Base-by-base conservation (phyloP, 2,797 vertebrate species). In the Avahi laniger region DNA sequence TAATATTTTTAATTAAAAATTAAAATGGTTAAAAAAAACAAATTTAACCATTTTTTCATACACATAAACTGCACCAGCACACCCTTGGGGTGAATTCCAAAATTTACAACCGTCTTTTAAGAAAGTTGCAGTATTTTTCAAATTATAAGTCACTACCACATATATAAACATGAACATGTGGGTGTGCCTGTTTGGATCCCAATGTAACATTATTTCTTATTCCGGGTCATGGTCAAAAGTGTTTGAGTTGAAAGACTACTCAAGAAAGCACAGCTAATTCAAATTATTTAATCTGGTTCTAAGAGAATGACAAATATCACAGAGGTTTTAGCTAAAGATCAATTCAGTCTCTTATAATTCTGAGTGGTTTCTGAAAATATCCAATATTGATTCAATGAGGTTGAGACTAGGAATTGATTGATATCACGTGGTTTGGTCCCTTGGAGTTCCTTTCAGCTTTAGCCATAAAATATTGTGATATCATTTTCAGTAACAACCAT, bases 311-410 rank as follows among this genome's bases (percentile, higher is more conserved):
- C 50, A 67, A 94, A 59, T 61, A 18, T 48, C 30, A 38, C 6
- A 75, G 18, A 69, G 6, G 4, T 76, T 96, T 82, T 67, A 92
- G 24, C 50, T 75, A 18, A 73, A 54, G 30, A 86, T 75, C 2
- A 65, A 30, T 6, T 9, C 17, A 28, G 35, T 81, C 50, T 80
- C n/a, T 82, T 52, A 33, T 10, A 65, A 90, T 78, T 87, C 38
- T 28, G 22, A 73, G 38, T 75, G 24, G 20, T 72, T 96, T 91
- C 17, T 30, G 52, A 89, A 96, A 97, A 78, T 76, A 63, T 52
- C 7, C 28, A 17, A 7, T 75, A 41, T 38, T 82, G 69, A 91
- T 41, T 95, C 35, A 91, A 18, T 1, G 17, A 86, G 38, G 5
- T 33, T 35, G 46, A 83, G 38, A 41, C 13, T 63, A 76, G 9